Evolutionary conservation across 2,888 invertebrate species (phyloP).

Genomic region (Drosophila silvestris): DNA sequence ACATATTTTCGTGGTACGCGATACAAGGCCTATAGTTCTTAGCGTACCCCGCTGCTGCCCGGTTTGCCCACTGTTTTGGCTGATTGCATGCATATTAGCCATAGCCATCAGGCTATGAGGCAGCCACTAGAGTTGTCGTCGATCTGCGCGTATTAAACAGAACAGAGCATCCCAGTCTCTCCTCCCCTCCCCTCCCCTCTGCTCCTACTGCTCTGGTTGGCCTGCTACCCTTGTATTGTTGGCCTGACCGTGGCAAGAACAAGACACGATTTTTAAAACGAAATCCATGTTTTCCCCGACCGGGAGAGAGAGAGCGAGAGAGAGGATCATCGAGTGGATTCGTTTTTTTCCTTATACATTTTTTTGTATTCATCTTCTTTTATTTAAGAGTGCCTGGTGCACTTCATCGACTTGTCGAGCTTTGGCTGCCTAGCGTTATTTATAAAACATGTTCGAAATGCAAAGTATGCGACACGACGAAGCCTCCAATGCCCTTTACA

Average conservation of each 20-base stretch:
- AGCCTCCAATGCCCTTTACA: conserved; percentile 77
- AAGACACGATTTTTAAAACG: conserved; percentile 80
- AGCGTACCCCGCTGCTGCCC: neutral
- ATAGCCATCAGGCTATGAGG: conserved; percentile 61
- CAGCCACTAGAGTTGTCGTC: conserved; percentile 52
- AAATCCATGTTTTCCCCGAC: conserved; percentile 70
- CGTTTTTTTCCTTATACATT: conserved; percentile 22
- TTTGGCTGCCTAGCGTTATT: conserved; percentile 69
- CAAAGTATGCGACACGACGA: conserved; percentile 78
- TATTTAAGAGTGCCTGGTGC: conserved; percentile 34
- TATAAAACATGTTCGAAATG: conserved; percentile 80
- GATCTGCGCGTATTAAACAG: conserved; percentile 67
- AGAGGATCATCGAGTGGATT: conserved; percentile 56
- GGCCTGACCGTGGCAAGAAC: conserved; percentile 69
- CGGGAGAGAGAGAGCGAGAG: conserved; percentile 13
- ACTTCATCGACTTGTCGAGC: conserved; percentile 56
- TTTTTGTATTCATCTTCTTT: conserved; percentile 6
- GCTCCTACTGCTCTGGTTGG: conserved; percentile 18
- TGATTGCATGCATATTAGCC: conserved; percentile 81
- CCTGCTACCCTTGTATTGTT: conserved; percentile 71
- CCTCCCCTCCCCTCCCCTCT: neutral
- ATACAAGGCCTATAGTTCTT: conserved; percentile 30
- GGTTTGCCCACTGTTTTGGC: conserved; percentile 52
- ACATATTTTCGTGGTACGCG: conserved; percentile 71
- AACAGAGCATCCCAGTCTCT: conserved; percentile 5